phyloP scores from a whole-genome alignment of 2,888 invertebrate genomes.

The Cordilura impudica region DNA sequence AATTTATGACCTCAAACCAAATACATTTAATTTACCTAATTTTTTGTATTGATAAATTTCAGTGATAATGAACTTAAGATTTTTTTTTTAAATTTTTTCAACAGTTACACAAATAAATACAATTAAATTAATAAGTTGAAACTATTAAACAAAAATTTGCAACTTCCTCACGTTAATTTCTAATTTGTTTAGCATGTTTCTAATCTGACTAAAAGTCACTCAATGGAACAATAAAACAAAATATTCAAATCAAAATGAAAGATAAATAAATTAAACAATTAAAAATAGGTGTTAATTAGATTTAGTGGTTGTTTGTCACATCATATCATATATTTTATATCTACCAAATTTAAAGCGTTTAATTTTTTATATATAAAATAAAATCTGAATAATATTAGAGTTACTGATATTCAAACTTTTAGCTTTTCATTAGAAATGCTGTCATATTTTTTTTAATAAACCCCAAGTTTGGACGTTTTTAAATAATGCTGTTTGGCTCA shows the following conservation, averaged over 20 bases:
- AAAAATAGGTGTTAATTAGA: conserved; percentile 16
- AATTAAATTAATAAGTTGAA: background rate
- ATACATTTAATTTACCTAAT: no score
- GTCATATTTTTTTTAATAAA: no score
- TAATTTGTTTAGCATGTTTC: background rate
- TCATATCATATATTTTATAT: background rate
- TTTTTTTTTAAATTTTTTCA: background rate
- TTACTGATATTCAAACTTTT: no score
- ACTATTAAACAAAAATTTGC: conserved; percentile 21
- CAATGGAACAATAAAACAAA: conserved; percentile 10
- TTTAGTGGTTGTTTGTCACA: background rate
- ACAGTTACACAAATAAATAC: background rate
- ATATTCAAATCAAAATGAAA: background rate
- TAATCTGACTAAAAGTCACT: background rate
- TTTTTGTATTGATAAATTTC: background rate
- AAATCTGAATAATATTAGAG: no score
- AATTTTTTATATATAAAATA: background rate
- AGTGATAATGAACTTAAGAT: background rate
- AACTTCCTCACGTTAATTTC: conserved; percentile 1
- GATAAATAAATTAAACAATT: background rate
- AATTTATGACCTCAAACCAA: background rate
- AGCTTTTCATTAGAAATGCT: no score
- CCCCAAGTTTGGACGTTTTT: no score
- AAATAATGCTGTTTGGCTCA: no score
- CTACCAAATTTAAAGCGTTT: background rate